phyloP scores from a whole-genome alignment of 2,888 invertebrate genomes.

The Dasysyrphus albostriatus region DNA sequence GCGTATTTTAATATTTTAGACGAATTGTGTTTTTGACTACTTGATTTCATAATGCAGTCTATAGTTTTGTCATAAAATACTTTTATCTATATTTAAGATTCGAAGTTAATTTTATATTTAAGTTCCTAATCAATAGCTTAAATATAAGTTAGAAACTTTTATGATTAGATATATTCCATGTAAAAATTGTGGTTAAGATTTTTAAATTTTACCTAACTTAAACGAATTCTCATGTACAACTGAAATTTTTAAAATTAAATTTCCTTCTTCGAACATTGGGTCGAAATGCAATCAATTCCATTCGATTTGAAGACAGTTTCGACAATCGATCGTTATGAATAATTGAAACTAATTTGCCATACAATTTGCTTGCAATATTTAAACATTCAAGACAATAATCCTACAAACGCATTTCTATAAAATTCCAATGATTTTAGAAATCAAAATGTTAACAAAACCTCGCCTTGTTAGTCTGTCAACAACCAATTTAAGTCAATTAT shows the following conservation, averaged over 20 bases:
- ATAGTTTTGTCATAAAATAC: neutral
- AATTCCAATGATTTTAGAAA: neutral
- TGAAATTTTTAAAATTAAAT: neutral
- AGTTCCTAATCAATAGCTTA: no score
- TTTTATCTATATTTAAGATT: no score
- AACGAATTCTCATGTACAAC: neutral
- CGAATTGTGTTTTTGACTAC: neutral
- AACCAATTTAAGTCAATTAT: constrained; percentile 2
- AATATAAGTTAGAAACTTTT: no score
- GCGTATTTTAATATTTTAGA: neutral
- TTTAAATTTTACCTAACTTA: neutral
- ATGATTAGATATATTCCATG: no score
- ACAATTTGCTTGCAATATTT: constrained; percentile 12
- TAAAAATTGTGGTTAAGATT: neutral
- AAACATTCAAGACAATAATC: neutral
- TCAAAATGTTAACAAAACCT: constrained; percentile 7
- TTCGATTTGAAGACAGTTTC: constrained; percentile 6
- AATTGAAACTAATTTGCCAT: constrained; percentile 11
- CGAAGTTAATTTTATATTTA: no score
- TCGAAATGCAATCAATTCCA: neutral
- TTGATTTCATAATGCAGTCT: neutral
- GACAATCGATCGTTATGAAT: constrained; percentile 8
- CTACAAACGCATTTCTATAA: neutral
- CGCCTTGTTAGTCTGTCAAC: neutral
- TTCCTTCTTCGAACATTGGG: neutral